phyloP scores from a whole-genome alignment of 2,113 vertebrate genomes.

The Pimephales promelas region DNA sequence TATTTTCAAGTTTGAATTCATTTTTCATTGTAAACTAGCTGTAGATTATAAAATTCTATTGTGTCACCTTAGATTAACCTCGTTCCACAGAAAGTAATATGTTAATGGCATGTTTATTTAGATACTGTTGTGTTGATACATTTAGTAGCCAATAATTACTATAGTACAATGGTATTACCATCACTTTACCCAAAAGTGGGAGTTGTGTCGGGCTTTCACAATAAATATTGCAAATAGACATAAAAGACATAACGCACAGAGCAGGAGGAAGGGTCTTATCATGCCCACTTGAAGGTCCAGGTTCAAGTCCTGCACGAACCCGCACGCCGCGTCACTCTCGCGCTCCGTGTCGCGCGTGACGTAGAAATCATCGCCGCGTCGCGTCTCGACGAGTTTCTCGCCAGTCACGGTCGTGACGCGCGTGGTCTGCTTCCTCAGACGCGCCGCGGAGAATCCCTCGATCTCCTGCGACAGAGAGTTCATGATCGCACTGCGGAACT shows the following conservation, averaged over 20 bases:
- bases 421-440: constrained; percentile 86
- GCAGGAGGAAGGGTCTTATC: constrained; percentile 86
- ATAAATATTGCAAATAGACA: background rate
- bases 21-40: background rate
- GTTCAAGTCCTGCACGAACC: constrained; percentile 86
- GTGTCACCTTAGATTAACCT: background rate
- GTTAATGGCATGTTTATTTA: background rate
- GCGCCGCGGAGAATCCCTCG: constrained; percentile 80
- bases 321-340: constrained; percentile 66
- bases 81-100: background rate
- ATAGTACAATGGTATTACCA: background rate
- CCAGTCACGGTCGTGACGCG: constrained; percentile 87
- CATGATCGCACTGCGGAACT: constrained; percentile 62
- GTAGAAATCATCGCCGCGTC: constrained; percentile 76
- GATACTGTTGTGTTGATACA: background rate
- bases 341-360: constrained; percentile 69
- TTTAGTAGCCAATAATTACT: background rate
- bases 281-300: constrained; percentile 88
- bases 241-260: constrained; percentile 77
- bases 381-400: constrained; percentile 82
- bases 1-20: background rate
- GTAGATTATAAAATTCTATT: background rate
- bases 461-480: constrained; percentile 88
- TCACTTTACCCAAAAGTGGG: background rate
- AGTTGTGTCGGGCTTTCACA: background rate